Evolutionary conservation across 2,113 vertebrate genomes (phyloP).

Genomic region (Cyanoramphus novaezelandiae): DNA sequence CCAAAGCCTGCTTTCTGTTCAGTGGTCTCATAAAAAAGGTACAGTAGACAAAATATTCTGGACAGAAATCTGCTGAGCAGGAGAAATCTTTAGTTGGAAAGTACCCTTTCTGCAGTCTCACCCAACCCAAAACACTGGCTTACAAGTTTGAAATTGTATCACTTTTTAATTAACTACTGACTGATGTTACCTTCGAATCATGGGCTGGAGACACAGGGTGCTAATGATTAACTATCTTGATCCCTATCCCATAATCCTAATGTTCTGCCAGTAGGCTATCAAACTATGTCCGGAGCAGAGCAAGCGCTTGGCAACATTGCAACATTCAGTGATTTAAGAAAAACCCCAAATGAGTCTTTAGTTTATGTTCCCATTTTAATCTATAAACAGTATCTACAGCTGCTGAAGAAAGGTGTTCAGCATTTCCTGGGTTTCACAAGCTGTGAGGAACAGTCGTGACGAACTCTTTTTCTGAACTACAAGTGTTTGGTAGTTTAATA

Average conservation of each 20-base stretch:
- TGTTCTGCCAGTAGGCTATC: slow-evolving; percentile 52
- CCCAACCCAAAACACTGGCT: slow-evolving; percentile 61
- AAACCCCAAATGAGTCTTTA: not conserved
- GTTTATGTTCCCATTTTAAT: not conserved
- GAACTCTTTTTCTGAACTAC: not conserved
- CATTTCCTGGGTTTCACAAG: not conserved
- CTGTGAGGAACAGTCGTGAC: not conserved
- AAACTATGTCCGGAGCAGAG: slow-evolving; percentile 29
- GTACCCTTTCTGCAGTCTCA: slow-evolving; percentile 48
- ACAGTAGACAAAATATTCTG: slow-evolving; percentile 42
- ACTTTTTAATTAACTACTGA: slow-evolving; percentile 40
- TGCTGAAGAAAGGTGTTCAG: not conserved
- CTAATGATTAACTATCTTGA: slow-evolving; percentile 28
- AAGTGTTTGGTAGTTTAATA: not conserved
- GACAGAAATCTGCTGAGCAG: slow-evolving; percentile 60
- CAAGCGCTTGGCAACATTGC: not conserved
- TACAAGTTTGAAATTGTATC: slow-evolving; percentile 63
- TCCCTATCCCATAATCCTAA: not conserved
- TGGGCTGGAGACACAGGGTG: not conserved
- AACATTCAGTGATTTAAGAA: slow-evolving; percentile 17
- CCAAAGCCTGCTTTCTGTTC: not conserved
- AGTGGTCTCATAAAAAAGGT: slow-evolving; percentile 7
- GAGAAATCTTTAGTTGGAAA: slow-evolving; percentile 53
- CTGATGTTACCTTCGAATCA: slow-evolving; percentile 47
- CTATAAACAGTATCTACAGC: not conserved